Percentiles rank a stretch among this genome's conserved stretches.
Evolutionary conservation across 2,797 vertebrate genomes (phyloP).

Genomic region (Cynodonichthys magdalenae): DNA sequence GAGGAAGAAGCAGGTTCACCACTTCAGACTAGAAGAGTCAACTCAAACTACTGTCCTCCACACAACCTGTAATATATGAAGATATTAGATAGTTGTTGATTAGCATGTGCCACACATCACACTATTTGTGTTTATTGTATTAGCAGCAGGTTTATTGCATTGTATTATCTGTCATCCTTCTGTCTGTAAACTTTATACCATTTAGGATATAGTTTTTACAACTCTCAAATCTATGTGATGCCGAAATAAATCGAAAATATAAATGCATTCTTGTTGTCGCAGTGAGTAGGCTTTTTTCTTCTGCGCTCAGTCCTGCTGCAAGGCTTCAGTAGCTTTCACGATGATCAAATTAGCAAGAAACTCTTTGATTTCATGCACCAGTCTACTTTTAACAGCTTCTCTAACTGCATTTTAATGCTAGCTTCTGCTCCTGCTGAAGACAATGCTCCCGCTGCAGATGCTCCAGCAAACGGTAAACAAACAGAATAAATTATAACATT

Average conservation of each 20-base stretch:
- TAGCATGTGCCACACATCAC: background rate
- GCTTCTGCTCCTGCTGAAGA: conserved; percentile 56
- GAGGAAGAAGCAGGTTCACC: conserved; percentile 28
- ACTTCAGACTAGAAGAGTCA: conserved; percentile 42
- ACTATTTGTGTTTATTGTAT: background rate
- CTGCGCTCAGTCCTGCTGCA: conserved; percentile 14
- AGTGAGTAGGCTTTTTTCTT: background rate
- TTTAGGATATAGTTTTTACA: background rate
- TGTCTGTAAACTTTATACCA: conserved; percentile 5
- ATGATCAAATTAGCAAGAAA: conserved; percentile 24
- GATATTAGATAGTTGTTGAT: conserved; percentile 20
- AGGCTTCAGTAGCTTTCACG: conserved; percentile 11
- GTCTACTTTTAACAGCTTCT: conserved; percentile 35
- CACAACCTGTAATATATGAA: conserved; percentile 17
- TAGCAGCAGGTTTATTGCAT: background rate
- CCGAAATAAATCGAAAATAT: background rate
- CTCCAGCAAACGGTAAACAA: conserved; percentile 55
- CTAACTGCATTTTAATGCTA: conserved; percentile 54
- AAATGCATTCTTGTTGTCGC: background rate
- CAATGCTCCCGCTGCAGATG: conserved; percentile 40
- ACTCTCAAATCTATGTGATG: background rate
- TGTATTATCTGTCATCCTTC: conserved; percentile 2
- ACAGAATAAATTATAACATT: conserved; percentile 15
- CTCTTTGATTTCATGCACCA: conserved; percentile 23
- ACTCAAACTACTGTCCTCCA: conserved; percentile 23